Conservation (phyloP, 2,888 invertebrate genomes). For the Cactoblastis cactorum region DNA sequence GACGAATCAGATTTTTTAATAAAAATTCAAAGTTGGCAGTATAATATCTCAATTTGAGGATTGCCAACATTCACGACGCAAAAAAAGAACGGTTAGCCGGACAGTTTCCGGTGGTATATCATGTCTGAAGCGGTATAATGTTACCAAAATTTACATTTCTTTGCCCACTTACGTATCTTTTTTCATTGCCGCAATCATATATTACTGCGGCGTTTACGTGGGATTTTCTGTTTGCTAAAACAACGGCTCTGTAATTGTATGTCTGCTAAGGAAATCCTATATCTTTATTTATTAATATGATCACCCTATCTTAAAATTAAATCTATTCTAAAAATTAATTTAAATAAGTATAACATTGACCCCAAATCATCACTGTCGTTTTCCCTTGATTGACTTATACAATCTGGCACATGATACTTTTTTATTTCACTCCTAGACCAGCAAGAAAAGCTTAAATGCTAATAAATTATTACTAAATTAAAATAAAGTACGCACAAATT, state of each 20-base stretch:
- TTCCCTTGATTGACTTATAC: too few species aligned
- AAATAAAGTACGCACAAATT: too few species aligned
- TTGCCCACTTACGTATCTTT: conserved; percentile 16
- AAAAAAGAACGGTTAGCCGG: conserved; percentile 31
- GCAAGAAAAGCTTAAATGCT: too few species aligned
- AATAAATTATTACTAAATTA: too few species aligned
- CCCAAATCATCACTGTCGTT: too few species aligned
- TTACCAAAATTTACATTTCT: conserved; percentile 22
- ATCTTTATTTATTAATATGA: too few species aligned
- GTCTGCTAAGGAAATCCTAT: background rate
- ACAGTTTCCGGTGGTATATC: conserved; percentile 31
- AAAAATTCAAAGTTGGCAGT: background rate
- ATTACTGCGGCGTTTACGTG: background rate
- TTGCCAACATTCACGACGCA: conserved; percentile 11
- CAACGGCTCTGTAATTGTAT: background rate
- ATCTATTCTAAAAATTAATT: too few species aligned
- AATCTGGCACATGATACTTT: too few species aligned
- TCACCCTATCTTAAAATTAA: background rate
- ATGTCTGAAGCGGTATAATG: conserved; percentile 24
- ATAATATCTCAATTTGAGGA: conserved; percentile 6
- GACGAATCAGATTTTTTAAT: background rate
- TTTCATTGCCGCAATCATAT: conserved; percentile 6
- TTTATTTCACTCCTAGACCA: too few species aligned
- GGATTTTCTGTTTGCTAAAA: conserved; percentile 6
- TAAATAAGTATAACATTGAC: too few species aligned